A percentile compares a stretch with the other conserved stretches of the same genome.
Evolutionary conservation across 2,113 vertebrate genomes (phyloP).

Genomic region (Macaca fascicularis): T2T-MFA8v1.1 NC_088387.1:101891501-101892000

Average conservation of each 20-base stretch:
- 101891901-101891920: neutral
- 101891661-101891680: neutral
- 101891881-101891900: neutral
- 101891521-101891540: neutral
- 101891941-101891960: neutral
- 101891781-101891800: accelerated
- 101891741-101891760: neutral
- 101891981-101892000: neutral
- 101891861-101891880: accelerated
- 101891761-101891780: neutral
- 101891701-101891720: neutral
- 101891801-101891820: neutral
- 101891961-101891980: neutral
- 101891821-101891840: neutral
- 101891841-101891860: neutral
- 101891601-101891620: neutral
- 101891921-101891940: neutral
- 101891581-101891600: neutral
- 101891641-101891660: neutral
- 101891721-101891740: neutral
- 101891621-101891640: neutral
- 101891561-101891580: neutral
- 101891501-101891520: neutral
- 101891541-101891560: neutral
- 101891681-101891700: neutral